Percentiles rank a stretch among this genome's conserved stretches.
These are phyloP conservation scores for Bos javanicus DNA, from an alignment of 2,113 vertebrate species.

Conservation along the genomic window DNA sequence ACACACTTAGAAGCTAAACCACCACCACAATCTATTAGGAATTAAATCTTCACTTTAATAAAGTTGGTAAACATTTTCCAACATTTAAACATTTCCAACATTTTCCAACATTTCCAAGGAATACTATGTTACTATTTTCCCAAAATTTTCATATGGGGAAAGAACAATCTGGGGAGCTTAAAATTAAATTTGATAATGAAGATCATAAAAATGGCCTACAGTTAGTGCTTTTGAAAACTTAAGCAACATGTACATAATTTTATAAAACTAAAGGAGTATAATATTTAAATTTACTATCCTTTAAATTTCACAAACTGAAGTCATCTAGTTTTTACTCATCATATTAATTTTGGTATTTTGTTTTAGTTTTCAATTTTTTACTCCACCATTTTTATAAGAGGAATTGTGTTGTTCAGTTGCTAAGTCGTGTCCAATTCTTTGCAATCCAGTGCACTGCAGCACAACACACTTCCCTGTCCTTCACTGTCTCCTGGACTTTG, in stretches of 20 bases:
- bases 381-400: not conserved
- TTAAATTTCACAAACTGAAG: not conserved
- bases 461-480: not conserved
- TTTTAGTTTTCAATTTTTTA: not conserved
- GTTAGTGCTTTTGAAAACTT: not conserved
- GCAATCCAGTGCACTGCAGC: not conserved
- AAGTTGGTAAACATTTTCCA: not conserved
- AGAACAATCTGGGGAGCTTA: not conserved
- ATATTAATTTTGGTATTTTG: conserved; percentile 1
- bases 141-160: not conserved
- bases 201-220: not conserved
- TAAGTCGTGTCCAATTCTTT: not conserved
- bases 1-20: not conserved
- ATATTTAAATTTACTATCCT: not conserved
- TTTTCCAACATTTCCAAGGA: too few relatives aligned
- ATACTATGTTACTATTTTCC: not conserved
- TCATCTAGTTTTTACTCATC: not conserved
- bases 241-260: not conserved
- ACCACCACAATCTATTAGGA: not conserved
- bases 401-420: not conserved
- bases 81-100: too few relatives aligned
- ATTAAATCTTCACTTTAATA: not conserved
- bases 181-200: not conserved
- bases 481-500: not conserved
- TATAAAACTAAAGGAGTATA: not conserved